These are phyloP conservation scores for Athalia rosae DNA, from an alignment of 2,888 invertebrate species.

Conservation along the genomic window DNA sequence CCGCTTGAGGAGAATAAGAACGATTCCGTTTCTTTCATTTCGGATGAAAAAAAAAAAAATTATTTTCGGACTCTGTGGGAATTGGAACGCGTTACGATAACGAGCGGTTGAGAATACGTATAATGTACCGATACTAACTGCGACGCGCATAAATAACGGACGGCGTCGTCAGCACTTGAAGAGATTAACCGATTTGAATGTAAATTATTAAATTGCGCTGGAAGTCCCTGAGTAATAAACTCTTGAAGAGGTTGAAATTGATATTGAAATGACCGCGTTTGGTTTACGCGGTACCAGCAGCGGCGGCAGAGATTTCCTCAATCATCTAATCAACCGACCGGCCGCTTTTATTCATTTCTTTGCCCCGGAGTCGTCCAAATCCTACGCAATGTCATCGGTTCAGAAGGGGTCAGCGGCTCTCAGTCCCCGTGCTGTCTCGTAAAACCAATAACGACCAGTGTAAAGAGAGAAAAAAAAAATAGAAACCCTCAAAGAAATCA, in stretches of 20 bases:
- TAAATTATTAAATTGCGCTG: slow-evolving; percentile 31
- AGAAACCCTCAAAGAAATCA: no score
- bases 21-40: no score
- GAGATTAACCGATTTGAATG: slow-evolving; percentile 21
- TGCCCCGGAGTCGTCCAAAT: slow-evolving; percentile 52
- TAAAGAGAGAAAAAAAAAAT: no score
- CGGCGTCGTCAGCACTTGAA: no score
- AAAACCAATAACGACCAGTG: background rate
- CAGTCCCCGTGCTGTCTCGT: background rate
- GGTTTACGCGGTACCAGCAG: slow-evolving; percentile 54
- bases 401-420: slow-evolving; percentile 20
- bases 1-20: no score
- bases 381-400: slow-evolving; percentile 62
- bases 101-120: no score
- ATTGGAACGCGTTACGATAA: slow-evolving; percentile 7
- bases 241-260: slow-evolving; percentile 26
- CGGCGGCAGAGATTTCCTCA: slow-evolving; percentile 65
- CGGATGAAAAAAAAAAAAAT: no score
- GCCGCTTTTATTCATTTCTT: background rate
- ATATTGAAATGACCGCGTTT: slow-evolving; percentile 48
- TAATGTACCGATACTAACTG: no score
- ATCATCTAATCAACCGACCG: slow-evolving; percentile 62
- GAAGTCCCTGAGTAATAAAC: slow-evolving; percentile 32
- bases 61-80: background rate
- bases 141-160: no score